These are phyloP conservation scores for Disparrhopalites patrizii DNA, from an alignment of 2,888 invertebrate genomes.

Conservation along the genomic window DNA sequence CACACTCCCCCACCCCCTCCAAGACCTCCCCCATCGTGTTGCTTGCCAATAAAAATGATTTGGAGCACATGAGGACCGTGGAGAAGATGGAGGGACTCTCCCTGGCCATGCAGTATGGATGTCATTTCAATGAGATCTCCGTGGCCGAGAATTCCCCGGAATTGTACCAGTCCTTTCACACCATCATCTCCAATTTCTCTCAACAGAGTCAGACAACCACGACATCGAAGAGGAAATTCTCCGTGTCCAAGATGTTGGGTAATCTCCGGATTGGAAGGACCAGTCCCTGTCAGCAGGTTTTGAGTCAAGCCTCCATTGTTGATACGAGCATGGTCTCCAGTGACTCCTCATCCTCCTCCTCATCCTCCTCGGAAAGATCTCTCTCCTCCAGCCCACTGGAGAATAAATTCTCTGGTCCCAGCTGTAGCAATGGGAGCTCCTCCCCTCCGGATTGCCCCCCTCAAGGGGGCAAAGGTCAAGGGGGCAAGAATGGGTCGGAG, in stretches of 20 bases:
- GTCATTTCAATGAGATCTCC: conserved; percentile 75
- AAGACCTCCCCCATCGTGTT: conserved; percentile 56
- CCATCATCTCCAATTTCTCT: conserved; percentile 23
- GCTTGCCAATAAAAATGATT: conserved; percentile 73
- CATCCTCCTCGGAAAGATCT: conserved; percentile 13
- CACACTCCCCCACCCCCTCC: conserved; percentile 6
- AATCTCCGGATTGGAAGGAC: conserved; percentile 56
- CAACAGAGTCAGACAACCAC: conserved; percentile 10
- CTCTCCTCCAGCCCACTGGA: conserved; percentile 9
- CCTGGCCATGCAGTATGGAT: conserved; percentile 61
- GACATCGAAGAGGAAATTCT: conserved; percentile 52
- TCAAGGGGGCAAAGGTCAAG: no score
- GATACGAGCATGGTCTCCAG: conserved; percentile 29
- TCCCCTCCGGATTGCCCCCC: conserved; percentile 1
- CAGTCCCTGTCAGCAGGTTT: conserved; percentile 40
- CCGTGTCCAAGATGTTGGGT: conserved; percentile 74
- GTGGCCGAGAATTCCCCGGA: conserved; percentile 73
- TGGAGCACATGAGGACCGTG: conserved; percentile 73
- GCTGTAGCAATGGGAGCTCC: background rate
- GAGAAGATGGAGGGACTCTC: conserved; percentile 67
- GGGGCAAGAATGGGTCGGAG: conserved; percentile 23
- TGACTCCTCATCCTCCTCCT: background rate
- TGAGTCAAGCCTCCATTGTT: conserved; percentile 41
- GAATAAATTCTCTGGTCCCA: background rate
- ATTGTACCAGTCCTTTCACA: conserved; percentile 70